Conservation (phyloP, 1,140 invertebrate genomes). For the Drosophila chauvacae region DNA sequence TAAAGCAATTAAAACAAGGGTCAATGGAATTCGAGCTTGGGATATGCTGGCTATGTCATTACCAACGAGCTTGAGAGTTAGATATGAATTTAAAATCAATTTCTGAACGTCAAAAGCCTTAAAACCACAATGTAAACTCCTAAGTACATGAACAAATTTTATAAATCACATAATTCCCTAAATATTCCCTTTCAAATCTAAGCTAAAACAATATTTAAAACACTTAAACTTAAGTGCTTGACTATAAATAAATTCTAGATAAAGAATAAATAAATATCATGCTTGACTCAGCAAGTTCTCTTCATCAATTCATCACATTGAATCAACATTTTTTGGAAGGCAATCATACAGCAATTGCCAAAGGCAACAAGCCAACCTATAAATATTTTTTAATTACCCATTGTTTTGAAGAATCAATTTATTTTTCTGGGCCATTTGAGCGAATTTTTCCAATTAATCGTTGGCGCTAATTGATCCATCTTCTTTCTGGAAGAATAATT, state of each 20-base stretch:
- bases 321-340: conserved; percentile 10
- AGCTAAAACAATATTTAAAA: not conserved
- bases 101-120: no score
- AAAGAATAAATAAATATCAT: conserved; percentile 2
- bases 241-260: conserved; percentile 1
- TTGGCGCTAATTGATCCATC: conserved; percentile 26
- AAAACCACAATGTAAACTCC: no score
- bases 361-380: conserved; percentile 1
- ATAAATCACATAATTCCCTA: not conserved
- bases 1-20: not conserved
- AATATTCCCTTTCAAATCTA: not conserved
- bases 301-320: conserved; percentile 9
- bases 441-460: conserved; percentile 19
- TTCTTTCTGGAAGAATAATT: conserved; percentile 16
- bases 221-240: not conserved
- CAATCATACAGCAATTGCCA: conserved; percentile 9
- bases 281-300: not conserved
- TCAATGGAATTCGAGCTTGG: not conserved
- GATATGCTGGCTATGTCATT: not conserved
- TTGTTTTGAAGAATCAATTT: conserved; percentile 17
- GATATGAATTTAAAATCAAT: no score
- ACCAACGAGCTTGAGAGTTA: not conserved
- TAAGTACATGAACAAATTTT: not conserved
- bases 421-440: not conserved
- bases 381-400: conserved; percentile 42